phyloP scores from a whole-genome alignment of 2,797 vertebrate genomes.

The Vireo griseus region DNA sequence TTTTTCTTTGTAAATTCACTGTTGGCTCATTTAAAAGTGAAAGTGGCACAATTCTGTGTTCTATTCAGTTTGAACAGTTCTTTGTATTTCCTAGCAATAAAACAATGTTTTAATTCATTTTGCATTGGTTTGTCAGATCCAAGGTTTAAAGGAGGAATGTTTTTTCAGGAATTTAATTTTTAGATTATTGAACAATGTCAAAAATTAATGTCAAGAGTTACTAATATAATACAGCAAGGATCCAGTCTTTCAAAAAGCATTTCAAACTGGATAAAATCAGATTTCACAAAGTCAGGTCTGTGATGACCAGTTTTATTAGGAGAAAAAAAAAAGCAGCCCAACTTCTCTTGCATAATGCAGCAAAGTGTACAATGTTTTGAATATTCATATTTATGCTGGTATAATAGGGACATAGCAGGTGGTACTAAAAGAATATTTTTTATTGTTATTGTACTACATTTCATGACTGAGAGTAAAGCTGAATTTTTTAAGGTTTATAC shows the following conservation, averaged over 20 bases:
- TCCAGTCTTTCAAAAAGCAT: background rate
- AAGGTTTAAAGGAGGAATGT: background rate
- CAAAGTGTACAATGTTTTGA: background rate
- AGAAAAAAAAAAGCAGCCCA: background rate
- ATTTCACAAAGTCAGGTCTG: background rate
- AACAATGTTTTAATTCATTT: background rate
- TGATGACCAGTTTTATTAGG: background rate
- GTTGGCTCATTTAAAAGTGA: background rate
- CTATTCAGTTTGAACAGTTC: background rate
- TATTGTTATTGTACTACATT: background rate
- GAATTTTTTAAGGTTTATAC: background rate
- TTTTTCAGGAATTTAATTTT: background rate
- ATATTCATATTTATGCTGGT: background rate
- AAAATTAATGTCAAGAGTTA: background rate
- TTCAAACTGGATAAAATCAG: background rate
- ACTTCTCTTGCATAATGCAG: background rate
- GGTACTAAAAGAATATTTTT: background rate
- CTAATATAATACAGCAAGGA: background rate
- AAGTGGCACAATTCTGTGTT: background rate
- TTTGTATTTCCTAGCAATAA: slow-evolving; percentile 18
- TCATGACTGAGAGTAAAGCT: background rate
- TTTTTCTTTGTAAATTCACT: background rate
- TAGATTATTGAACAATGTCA: background rate
- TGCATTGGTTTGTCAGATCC: background rate
- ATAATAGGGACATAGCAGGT: background rate